Percentiles rank a stretch among this genome's conserved stretches.
phyloP scores from a whole-genome alignment of 1,140 invertebrate species.

The Eulimnadia texana region DNA sequence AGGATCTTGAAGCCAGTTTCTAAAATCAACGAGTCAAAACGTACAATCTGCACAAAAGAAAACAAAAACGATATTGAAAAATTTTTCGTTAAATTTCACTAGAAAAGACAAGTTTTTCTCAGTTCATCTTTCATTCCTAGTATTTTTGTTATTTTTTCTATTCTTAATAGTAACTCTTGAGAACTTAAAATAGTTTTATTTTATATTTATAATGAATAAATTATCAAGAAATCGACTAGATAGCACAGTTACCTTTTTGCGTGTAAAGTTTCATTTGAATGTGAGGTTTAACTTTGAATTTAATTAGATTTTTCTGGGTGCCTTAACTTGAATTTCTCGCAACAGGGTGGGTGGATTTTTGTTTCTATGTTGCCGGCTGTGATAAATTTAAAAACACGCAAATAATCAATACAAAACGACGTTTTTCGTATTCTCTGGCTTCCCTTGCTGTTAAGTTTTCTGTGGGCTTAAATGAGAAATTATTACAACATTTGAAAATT shows the following conservation, averaged over 20 bases:
- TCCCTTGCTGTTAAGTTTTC: neutral
- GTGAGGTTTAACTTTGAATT: no score
- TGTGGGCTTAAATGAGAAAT: no score
- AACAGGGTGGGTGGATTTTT: neutral
- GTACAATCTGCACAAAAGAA: neutral
- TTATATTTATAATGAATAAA: no score
- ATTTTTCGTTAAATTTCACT: no score
- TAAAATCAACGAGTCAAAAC: neutral
- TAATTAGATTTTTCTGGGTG: neutral
- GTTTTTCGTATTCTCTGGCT: neutral
- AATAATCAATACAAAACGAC: neutral
- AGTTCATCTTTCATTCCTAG: neutral
- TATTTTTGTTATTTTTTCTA: no score
- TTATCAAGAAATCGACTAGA: no score
- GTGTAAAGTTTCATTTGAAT: no score
- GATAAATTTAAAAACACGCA: neutral
- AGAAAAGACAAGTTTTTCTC: no score
- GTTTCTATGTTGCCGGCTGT: neutral
- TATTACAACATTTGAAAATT: no score
- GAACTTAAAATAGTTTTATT: no score
- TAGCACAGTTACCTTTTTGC: no score
- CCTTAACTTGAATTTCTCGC: neutral
- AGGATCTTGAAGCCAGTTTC: slow-evolving; percentile 24
- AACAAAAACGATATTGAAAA: neutral
- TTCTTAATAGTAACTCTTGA: no score